phyloP scores from a whole-genome alignment of 2,797 vertebrate genomes.

The Xiphophorus birchmanni region DNA sequence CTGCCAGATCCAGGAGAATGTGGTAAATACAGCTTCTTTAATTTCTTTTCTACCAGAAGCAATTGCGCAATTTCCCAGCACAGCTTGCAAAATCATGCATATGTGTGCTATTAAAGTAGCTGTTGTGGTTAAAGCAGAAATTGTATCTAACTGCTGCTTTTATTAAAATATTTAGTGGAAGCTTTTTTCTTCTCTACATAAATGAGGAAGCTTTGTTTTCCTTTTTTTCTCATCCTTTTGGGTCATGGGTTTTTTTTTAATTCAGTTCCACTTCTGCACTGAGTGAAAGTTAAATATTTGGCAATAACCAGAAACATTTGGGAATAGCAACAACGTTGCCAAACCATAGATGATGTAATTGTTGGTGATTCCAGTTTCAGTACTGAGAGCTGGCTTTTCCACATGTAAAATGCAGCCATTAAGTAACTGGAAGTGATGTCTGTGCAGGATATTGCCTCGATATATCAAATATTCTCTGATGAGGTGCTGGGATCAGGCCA shows the following conservation, averaged over 20 bases:
- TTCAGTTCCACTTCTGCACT: slow-evolving; percentile 57
- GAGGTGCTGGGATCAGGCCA: slow-evolving; percentile 97
- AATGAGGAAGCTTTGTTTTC: slow-evolving; percentile 54
- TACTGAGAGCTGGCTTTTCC: slow-evolving; percentile 24
- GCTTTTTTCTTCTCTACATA: slow-evolving; percentile 6
- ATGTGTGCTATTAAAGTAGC: slow-evolving; percentile 39
- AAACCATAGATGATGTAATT: slow-evolving; percentile 34
- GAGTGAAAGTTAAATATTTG: slow-evolving; percentile 59
- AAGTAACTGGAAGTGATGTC: slow-evolving; percentile 34
- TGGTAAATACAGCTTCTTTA: slow-evolving; percentile 84
- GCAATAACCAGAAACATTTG: slow-evolving; percentile 47
- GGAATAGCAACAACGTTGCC: slow-evolving; percentile 7
- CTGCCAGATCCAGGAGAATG: slow-evolving; percentile 97
- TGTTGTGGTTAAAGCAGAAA: slow-evolving; percentile 51
- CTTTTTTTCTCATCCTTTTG: slow-evolving; percentile 10
- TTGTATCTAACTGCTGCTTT: slow-evolving; percentile 29
- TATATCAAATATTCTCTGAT: slow-evolving; percentile 98
- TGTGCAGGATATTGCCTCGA: slow-evolving; percentile 93
- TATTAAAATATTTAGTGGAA: slow-evolving; percentile 40
- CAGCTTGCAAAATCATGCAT: slow-evolving; percentile 34
- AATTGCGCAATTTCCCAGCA: slow-evolving; percentile 66
- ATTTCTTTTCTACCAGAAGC: slow-evolving; percentile 14
- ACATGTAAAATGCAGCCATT: slow-evolving; percentile 13
- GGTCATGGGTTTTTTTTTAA: slow-evolving; percentile 23
- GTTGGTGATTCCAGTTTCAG: slow-evolving; percentile 9